Base-by-base conservation (phyloP, 2,888 invertebrate species). In the Hetaerina titia region DNA sequence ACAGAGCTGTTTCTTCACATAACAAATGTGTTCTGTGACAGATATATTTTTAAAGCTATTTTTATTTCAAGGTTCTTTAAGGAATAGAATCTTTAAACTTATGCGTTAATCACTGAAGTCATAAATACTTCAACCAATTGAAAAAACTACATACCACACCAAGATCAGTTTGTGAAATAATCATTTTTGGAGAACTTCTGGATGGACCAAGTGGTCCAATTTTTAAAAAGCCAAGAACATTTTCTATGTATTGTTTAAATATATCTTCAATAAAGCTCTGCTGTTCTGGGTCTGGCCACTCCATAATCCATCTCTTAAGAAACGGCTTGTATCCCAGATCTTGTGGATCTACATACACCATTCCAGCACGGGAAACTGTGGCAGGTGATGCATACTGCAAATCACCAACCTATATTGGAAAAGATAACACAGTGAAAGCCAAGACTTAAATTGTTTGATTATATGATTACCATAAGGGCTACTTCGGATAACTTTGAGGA, bases 271-370 rank as follows among this genome's bases (percentile, higher is more conserved):
- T 96, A 45, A 96, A 96, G 95, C 96, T 96, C 88, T 96, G 96
- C 96, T 97, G 97, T 2, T 96, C 96, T 95, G 96, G 96, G n/a
- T 95, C 97, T 97, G 7, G 97, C 97, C 95, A 97, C 97, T 97
- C 96, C 95, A 97, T 97, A 8, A 98, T 96, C 99, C 99, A 99
- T 96, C 98, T 98, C 95, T 98, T 97, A 99, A 99, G 99, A 96
- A 98, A 99, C 0, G 99, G 99, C 95, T 98, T 97, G 96, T 98
- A 99, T 0, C 99, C 98, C 95, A 99, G 97, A 96, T 99, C 99
- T 97, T 99, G 99, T 0, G 99, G 99, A 96, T 99, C 99, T 0
- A 99, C 99, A 96, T 98, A 99, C 17, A 99, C 99, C 99, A 99
- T 99, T 64, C 99, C 99, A 15, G 99, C 99, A 95, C 99, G 97